phyloP scores from a whole-genome alignment of 2,888 invertebrate species.

The Oligia fasciuncula region DNA sequence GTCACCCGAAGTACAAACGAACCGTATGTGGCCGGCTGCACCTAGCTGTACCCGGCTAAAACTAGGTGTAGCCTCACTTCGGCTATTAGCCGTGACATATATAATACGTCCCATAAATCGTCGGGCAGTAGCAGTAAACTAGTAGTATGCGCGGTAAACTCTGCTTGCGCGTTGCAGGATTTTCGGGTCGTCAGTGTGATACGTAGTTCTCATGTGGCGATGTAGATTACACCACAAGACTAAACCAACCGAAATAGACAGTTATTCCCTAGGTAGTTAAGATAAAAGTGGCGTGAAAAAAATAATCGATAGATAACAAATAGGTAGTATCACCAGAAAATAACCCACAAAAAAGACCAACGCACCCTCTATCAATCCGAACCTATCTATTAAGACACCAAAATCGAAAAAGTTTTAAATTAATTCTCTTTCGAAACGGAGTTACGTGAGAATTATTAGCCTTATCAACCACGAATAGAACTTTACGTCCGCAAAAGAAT shows the following conservation, averaged over 20 bases:
- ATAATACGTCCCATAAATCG: too few relatives aligned
- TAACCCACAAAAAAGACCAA: conserved; percentile 8
- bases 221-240: background rate
- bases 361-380: conserved; percentile 20
- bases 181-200: too few relatives aligned
- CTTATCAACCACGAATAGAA: conserved; percentile 67
- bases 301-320: background rate
- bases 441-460: conserved; percentile 70
- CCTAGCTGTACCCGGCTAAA: too few relatives aligned
- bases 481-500: conserved; percentile 61
- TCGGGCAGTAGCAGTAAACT: too few relatives aligned
- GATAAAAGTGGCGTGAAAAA: background rate
- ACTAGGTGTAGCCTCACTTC: too few relatives aligned
- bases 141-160: too few relatives aligned
- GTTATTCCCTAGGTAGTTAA: background rate
- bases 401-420: conserved; percentile 78
- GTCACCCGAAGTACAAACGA: too few relatives aligned
- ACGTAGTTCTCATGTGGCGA: too few relatives aligned
- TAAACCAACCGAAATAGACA: background rate
- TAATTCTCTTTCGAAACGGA: conserved; percentile 66
- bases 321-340: conserved; percentile 1
- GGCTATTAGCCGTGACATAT: too few relatives aligned
- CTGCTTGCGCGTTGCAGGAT: too few relatives aligned
- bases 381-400: conserved; percentile 52
- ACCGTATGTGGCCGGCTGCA: too few relatives aligned